A percentile compares a stretch with the other conserved stretches of the same genome.
Evolutionary conservation across 2,888 invertebrate genomes (phyloP).

Genomic region (Pyrrhosoma nymphula): DNA sequence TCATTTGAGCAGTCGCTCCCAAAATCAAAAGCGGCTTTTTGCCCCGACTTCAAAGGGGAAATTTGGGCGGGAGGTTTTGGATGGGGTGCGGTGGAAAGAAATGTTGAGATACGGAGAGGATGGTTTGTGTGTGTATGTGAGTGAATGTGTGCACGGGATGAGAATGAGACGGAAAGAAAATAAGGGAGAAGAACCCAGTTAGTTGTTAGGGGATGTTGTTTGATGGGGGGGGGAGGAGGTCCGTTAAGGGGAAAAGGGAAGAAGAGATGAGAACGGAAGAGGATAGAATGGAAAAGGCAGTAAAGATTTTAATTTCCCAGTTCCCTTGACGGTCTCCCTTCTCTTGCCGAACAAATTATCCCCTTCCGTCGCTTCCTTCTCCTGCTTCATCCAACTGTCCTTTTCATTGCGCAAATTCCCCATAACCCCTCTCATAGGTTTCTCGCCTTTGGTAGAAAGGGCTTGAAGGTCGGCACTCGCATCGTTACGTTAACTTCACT

Average conservation of each 20-base stretch:
- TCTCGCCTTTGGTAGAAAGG: neutral
- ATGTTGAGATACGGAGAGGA: neutral
- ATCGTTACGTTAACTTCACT: neutral
- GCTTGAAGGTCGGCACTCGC: neutral
- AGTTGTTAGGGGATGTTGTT: neutral
- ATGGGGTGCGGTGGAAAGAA: neutral
- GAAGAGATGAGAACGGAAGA: neutral
- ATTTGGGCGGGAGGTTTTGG: neutral
- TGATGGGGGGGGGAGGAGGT: neutral
- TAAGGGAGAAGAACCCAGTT: too few species aligned
- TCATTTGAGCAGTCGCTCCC: conserved; percentile 52
- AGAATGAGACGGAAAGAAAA: neutral
- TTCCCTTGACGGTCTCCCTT: neutral
- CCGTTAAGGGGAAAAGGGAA: too few species aligned
- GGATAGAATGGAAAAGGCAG: neutral
- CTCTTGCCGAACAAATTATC: neutral
- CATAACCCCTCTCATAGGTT: neutral
- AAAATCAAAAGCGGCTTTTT: conserved; percentile 64
- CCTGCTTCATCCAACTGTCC: neutral
- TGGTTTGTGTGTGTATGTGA: neutral
- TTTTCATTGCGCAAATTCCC: neutral
- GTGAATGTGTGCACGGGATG: neutral
- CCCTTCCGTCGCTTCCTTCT: neutral
- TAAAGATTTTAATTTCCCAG: conserved; percentile 18
- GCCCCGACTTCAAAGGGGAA: conserved; percentile 41